Evolutionary conservation across 2,113 vertebrate species (phyloP).

Genomic region (Oncorhynchus masou): DNA sequence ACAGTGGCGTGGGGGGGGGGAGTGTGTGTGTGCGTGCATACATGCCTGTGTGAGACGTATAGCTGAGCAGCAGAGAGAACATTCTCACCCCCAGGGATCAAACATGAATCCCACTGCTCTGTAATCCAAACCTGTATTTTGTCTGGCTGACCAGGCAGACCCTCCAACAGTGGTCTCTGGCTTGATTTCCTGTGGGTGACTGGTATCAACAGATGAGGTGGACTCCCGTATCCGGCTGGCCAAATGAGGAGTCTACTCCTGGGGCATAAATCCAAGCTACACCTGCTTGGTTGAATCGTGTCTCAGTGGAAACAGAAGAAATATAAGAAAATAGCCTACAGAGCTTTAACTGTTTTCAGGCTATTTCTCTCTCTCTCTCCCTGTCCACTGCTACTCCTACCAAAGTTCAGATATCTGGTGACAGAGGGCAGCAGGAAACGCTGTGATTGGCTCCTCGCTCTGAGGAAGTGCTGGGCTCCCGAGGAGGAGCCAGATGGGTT

Average conservation of each 20-base stretch:
- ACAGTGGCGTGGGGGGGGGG: background rate
- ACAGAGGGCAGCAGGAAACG: slow-evolving; percentile 28
- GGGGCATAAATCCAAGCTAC: slow-evolving; percentile 7
- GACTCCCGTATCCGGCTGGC: slow-evolving; percentile 53
- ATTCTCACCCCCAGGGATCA: slow-evolving; percentile 59
- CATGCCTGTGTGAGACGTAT: background rate
- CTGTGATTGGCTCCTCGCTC: slow-evolving; percentile 39
- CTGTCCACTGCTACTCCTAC: slow-evolving; percentile 32
- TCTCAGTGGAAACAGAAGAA: slow-evolving; percentile 1
- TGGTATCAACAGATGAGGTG: slow-evolving; percentile 58
- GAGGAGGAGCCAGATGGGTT: slow-evolving; percentile 37
- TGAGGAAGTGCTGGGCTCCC: slow-evolving; percentile 41
- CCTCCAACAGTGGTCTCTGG: background rate
- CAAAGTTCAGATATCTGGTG: slow-evolving; percentile 50
- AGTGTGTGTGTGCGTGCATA: background rate
- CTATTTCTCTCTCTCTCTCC: slow-evolving; percentile 30
- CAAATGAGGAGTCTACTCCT: background rate
- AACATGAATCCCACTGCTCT: slow-evolving; percentile 47
- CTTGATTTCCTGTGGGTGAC: slow-evolving; percentile 39
- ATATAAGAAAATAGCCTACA: background rate
- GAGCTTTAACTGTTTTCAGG: slow-evolving; percentile 5
- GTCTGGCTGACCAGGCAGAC: background rate
- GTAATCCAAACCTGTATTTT: background rate
- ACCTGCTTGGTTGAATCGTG: background rate
- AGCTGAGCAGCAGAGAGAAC: slow-evolving; percentile 40